A percentile compares a stretch with the other conserved stretches of the same genome.
These are phyloP conservation scores for Ceratosolen solmsi DNA, from an alignment of 1,140 invertebrate genomes.

Conservation along the genomic window DNA sequence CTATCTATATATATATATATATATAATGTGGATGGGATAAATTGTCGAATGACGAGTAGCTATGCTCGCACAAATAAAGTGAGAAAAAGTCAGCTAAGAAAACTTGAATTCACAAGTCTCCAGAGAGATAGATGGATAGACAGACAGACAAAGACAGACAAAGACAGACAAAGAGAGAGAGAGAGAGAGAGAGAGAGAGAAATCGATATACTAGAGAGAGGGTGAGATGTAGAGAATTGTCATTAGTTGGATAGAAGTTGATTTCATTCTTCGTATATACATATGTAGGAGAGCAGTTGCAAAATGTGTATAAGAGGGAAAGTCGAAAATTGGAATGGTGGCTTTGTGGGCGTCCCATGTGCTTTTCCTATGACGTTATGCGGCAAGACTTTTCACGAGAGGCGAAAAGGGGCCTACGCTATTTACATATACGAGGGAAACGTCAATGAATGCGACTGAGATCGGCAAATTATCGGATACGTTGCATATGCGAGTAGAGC, in stretches of 20 bases:
- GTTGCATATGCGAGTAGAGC: too few relatives aligned
- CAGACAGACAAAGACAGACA: not conserved
- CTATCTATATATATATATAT: slow-evolving; percentile 5
- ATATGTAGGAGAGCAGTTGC: not conserved
- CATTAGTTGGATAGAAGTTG: slow-evolving; percentile 63
- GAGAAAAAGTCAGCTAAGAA: slow-evolving; percentile 15
- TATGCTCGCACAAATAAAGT: not conserved
- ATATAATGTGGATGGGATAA: not conserved
- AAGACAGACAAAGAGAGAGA: not conserved
- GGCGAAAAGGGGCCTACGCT: slow-evolving; percentile 63
- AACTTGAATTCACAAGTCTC: not conserved
- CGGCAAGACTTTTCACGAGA: slow-evolving; percentile 57
- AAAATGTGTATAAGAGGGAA: slow-evolving; percentile 63
- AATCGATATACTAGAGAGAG: not conserved
- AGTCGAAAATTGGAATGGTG: slow-evolving; percentile 71
- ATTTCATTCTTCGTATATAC: not conserved
- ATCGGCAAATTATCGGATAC: too few relatives aligned
- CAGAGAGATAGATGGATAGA: not conserved
- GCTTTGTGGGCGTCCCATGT: slow-evolving; percentile 60
- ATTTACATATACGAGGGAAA: slow-evolving; percentile 68
- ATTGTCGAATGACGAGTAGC: slow-evolving; percentile 12
- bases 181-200: not conserved
- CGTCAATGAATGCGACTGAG: slow-evolving; percentile 58
- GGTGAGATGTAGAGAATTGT: slow-evolving; percentile 35
- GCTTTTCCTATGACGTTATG: slow-evolving; percentile 51